Base-by-base conservation (phyloP, 2,797 vertebrate species). In the Petrocephalus schoutedeni region DNA sequence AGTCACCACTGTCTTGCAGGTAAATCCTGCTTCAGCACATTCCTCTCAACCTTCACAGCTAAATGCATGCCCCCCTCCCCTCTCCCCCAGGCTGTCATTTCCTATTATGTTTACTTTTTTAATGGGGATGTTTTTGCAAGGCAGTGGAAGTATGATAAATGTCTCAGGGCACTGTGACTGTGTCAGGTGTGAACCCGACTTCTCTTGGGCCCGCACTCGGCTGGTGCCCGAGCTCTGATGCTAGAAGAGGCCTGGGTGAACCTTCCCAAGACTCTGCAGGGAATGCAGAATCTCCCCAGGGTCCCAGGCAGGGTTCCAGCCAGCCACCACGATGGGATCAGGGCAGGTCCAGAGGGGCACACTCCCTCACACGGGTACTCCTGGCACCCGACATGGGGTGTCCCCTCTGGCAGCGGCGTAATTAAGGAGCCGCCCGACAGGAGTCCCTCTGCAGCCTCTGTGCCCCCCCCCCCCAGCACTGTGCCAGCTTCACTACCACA, bases 401-500 rank as follows among this genome's bases (percentile, higher is more conserved):
- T 28, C 28, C 89, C 89, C 89, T 92, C 91, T 86, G 89, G 92
- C 92, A 91, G 94, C 92, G 90, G 91, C 92, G 91, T 94, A 95
- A 94, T 94, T 95, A 95, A 95, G 91, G 92, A 93, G 92, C 92
- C 93, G 87, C 92, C 74, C n/a, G 64, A 89, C 67, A 74, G 67
- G 71, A 77, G 14, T 45, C 16, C 16, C 14, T 32, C 64, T 67
- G 64, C 64, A 32, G 71, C 80, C 49, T n/a, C 80, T 53, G 49
- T 12, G n/a, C 41, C 41, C 41, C 28, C 28, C 28, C 0, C 77
- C 45, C 80, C 80, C 80, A 51, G 21, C 80, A 83, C 45, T 53
- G 49, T 91, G 91, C 92, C 95, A 92, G 92, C 94, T 93, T 93
- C 91, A 94, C 91, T 93, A 93, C 90, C 87, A 91, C 93, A 93